phyloP scores from a whole-genome alignment of 2,113 vertebrate species.

The Aldabrachelys gigantea region DNA sequence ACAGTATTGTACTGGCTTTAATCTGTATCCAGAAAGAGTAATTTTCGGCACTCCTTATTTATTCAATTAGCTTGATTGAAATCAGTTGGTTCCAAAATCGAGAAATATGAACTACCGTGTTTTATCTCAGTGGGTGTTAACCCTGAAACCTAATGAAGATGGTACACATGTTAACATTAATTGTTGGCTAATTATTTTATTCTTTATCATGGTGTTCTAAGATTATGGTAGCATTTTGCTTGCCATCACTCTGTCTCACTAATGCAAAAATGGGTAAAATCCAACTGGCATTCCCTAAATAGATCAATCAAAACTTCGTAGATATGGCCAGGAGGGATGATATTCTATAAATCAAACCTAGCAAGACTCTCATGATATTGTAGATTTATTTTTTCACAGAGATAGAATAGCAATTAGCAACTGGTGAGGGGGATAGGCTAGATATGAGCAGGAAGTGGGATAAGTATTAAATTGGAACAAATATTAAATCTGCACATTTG shows the following conservation, averaged over 20 bases:
- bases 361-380: not conserved
- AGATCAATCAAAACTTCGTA: not conserved
- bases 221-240: not conserved
- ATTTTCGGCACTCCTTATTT: fast-evolving
- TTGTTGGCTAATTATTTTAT: not conserved
- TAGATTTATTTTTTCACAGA: not conserved
- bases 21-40: not conserved
- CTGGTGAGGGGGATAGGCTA: fast-evolving
- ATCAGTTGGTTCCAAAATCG: not conserved
- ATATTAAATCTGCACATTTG: not conserved
- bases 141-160: not conserved
- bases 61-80: not conserved
- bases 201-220: not conserved
- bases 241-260: not conserved
- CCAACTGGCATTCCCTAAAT: not conserved
- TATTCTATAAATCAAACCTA: not conserved
- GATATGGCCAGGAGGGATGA: not conserved
- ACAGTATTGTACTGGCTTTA: not conserved
- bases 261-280: not conserved
- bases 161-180: not conserved
- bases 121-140: not conserved
- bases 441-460: not conserved
- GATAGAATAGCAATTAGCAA: not conserved
- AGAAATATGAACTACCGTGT: too few relatives aligned
- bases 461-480: not conserved